phyloP scores from a whole-genome alignment of 2,888 invertebrate species.

The Clivina fossor region DNA sequence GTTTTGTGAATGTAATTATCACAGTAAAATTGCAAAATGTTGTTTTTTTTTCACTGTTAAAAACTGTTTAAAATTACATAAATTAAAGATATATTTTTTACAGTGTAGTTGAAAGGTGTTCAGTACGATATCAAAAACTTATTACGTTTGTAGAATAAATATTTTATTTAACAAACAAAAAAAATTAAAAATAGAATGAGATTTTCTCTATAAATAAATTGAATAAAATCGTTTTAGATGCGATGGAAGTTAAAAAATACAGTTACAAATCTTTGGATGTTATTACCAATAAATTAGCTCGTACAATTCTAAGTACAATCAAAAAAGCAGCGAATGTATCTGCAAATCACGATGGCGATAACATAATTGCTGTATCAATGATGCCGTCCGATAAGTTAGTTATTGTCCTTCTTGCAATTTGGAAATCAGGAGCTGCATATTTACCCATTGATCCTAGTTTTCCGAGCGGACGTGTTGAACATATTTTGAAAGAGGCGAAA shows the following conservation, averaged over 20 bases:
- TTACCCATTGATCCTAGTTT: constrained; percentile 76
- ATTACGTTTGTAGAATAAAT: too few relatives aligned
- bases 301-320: constrained; percentile 56
- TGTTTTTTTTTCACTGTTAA: too few relatives aligned
- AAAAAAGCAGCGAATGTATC: constrained; percentile 48
- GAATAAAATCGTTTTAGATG: constrained; percentile 46
- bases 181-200: neutral
- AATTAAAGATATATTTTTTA: too few relatives aligned
- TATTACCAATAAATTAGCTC: constrained; percentile 61
- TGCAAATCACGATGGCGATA: constrained; percentile 69
- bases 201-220: neutral
- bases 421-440: constrained; percentile 84
- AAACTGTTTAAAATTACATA: too few relatives aligned
- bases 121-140: too few relatives aligned
- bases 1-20: too few relatives aligned
- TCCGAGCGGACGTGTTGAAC: constrained; percentile 71
- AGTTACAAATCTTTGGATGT: constrained; percentile 61
- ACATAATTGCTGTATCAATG: constrained; percentile 77
- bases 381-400: constrained; percentile 72
- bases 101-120: too few relatives aligned
- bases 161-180: neutral
- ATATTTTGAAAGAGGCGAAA: constrained; percentile 73
- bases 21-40: too few relatives aligned
- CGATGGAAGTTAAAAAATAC: constrained; percentile 43
- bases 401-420: constrained; percentile 68